phyloP scores from a whole-genome alignment of 2,888 invertebrate species.

The Amorpha juglandis region DNA sequence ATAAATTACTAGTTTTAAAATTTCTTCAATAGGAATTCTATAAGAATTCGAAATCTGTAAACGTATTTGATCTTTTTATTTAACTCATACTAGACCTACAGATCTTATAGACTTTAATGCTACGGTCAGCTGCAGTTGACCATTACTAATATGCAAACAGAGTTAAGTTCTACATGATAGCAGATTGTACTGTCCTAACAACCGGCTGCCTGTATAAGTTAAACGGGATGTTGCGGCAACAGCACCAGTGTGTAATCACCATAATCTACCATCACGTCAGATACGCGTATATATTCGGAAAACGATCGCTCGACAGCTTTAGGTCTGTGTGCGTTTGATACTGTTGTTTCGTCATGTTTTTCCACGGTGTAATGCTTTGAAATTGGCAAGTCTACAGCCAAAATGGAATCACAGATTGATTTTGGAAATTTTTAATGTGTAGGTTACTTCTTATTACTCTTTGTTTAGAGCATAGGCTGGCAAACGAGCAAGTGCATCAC shows the following conservation, averaged over 20 bases:
- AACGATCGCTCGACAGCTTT: slow-evolving; percentile 36
- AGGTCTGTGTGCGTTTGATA: not conserved
- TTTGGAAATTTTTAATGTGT: not conserved
- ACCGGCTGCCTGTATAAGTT: not conserved
- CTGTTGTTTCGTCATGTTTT: not conserved
- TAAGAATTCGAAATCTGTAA: no score
- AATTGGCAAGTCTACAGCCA: no score
- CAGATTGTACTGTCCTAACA: not conserved
- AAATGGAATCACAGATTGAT: no score
- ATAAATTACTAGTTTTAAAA: no score
- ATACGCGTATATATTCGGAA: slow-evolving; percentile 44
- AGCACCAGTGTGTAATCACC: slow-evolving; percentile 41
- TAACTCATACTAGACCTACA: no score
- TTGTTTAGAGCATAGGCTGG: no score
- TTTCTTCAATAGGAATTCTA: no score
- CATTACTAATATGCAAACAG: slow-evolving; percentile 5
- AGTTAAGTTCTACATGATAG: not conserved
- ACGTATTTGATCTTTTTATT: no score
- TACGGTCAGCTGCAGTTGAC: no score
- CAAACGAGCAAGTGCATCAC: no score
- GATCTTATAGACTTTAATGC: no score
- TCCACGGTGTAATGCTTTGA: not conserved
- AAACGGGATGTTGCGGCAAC: not conserved
- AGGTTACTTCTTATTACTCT: no score
- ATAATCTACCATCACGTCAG: slow-evolving; percentile 47